Evolutionary conservation across 2,797 vertebrate species (phyloP).

Genomic region (Gastrophryne carolinensis): DNA sequence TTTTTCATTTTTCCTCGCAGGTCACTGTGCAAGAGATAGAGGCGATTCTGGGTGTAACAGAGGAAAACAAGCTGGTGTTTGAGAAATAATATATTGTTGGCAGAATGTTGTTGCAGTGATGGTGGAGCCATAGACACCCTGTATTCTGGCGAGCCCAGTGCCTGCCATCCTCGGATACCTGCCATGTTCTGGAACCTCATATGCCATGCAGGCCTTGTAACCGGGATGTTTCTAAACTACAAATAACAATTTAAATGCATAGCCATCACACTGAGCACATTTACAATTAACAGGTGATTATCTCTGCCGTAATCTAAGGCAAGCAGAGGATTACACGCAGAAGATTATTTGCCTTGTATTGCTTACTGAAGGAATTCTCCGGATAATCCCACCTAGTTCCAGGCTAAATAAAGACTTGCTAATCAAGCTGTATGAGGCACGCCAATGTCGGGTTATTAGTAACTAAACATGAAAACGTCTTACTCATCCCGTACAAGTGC

Average conservation of each 20-base stretch:
- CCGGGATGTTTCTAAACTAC: no score
- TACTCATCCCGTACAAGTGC: neutral
- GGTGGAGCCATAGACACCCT: neutral
- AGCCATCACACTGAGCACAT: conserved; percentile 8
- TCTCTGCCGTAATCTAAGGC: conserved; percentile 1
- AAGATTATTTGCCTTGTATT: neutral
- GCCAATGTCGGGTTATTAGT: neutral
- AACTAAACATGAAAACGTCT: neutral
- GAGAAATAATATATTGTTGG: conserved; percentile 46
- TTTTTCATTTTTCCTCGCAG: conserved; percentile 49
- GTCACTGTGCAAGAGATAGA: conserved; percentile 74
- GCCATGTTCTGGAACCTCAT: no score
- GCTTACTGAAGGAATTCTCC: neutral
- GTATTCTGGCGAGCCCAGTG: no score
- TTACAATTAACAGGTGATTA: conserved; percentile 14
- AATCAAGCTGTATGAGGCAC: neutral
- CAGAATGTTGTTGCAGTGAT: neutral
- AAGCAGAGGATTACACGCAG: neutral
- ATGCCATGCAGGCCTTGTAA: no score
- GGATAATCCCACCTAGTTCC: conserved; percentile 13
- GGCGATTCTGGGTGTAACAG: conserved; percentile 72
- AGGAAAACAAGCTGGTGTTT: conserved; percentile 72
- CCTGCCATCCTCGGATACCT: no score
- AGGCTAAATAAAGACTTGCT: conserved; percentile 11
- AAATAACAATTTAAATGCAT: neutral